A percentile compares a stretch with the other conserved stretches of the same genome.
These are phyloP conservation scores for Thymelicus acteon DNA, from an alignment of 2,888 invertebrate genomes.

Conservation along the genomic window DNA sequence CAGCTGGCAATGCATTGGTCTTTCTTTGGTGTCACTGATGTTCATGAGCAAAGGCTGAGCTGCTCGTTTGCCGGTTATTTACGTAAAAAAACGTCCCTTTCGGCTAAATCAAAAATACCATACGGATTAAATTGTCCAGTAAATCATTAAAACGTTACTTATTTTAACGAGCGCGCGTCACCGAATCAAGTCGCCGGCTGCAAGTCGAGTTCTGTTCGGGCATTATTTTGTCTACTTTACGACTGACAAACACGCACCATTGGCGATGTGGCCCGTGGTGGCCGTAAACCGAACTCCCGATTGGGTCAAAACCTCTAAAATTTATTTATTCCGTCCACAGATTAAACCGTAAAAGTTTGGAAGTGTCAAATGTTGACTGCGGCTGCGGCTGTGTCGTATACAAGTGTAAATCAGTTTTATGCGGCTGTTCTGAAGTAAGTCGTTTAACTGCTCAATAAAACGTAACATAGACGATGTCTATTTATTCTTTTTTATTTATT, in stretches of 20 bases:
- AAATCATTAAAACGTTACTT: conserved; percentile 22
- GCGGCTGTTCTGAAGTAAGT: conserved; percentile 21
- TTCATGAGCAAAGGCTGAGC: too few relatives aligned
- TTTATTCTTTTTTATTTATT: conserved; percentile 17
- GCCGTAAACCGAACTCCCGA: conserved; percentile 68
- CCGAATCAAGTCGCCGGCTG: conserved; percentile 42
- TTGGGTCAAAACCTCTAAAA: conserved; percentile 72
- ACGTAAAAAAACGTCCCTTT: too few relatives aligned
- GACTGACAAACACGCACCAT: conserved; percentile 63
- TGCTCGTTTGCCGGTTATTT: too few relatives aligned
- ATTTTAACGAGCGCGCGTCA: conserved; percentile 35
- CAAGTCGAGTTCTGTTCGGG: conserved; percentile 41
- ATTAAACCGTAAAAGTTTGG: conserved; percentile 65
- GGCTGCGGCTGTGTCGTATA: neutral
- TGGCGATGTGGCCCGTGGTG: conserved; percentile 67
- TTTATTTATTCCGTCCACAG: conserved; percentile 59
- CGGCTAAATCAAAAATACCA: neutral
- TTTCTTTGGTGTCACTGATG: too few relatives aligned
- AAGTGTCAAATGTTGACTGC: conserved; percentile 70
- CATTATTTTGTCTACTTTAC: conserved; percentile 74
- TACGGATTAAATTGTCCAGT: neutral
- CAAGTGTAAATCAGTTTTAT: conserved; percentile 30
- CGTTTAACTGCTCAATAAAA: conserved; percentile 31
- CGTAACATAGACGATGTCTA: conserved; percentile 1
- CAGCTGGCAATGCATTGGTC: too few relatives aligned